These are phyloP conservation scores for Eueremaeus valkanovi DNA, from an alignment of 2,888 invertebrate genomes.

Conservation along the genomic window DNA sequence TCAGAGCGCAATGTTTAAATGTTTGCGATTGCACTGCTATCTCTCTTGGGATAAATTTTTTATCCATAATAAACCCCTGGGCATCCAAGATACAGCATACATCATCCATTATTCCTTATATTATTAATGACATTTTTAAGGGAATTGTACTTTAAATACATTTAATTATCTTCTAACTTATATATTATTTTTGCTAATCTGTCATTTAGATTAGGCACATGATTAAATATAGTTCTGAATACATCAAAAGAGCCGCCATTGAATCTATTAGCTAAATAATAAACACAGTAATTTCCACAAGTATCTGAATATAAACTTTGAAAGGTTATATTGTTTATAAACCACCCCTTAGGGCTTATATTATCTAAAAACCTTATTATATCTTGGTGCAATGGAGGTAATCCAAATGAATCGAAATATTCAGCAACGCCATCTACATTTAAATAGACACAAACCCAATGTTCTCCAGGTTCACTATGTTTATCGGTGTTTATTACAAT, in stretches of 20 bases:
- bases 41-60: no score
- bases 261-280: not conserved
- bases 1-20: no score
- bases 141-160: not conserved
- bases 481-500: constrained; percentile 35
- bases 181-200: not conserved
- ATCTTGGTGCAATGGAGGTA: constrained; percentile 18
- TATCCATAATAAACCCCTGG: no score
- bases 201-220: not conserved
- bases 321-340: not conserved
- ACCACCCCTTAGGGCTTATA: not conserved
- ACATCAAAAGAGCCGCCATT: not conserved
- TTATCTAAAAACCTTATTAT: not conserved
- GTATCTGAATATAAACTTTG: not conserved
- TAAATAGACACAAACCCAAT: constrained; percentile 41
- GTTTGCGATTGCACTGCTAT: no score
- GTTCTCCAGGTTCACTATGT: constrained; percentile 16
- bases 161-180: not conserved
- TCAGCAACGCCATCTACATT: constrained; percentile 12
- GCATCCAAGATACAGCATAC: no score
- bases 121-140: no score
- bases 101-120: no score
- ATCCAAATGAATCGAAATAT: constrained; percentile 42
- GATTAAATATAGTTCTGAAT: not conserved
- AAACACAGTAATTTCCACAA: not conserved